phyloP scores from a whole-genome alignment of 64 coral and sea anemone genomes.

The Platygyra sinensis region DNA sequence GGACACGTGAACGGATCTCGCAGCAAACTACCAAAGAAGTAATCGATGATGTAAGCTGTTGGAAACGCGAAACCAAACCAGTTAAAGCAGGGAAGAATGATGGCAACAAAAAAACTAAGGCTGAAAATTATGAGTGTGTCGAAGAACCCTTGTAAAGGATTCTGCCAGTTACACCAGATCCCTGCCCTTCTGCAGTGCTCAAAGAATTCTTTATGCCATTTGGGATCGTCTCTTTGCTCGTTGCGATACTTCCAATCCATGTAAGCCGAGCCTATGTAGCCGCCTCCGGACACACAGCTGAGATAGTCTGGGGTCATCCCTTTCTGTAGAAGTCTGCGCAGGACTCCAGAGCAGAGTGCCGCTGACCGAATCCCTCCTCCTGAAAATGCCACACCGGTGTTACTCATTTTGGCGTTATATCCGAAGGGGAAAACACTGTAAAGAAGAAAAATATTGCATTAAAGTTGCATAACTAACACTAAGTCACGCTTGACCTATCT shows the following conservation, averaged over 20 bases:
- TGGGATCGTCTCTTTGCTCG: slow-evolving; percentile 39
- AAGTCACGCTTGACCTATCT: too few relatives aligned
- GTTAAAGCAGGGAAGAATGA: slow-evolving; percentile 38
- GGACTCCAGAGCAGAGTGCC: slow-evolving; percentile 55
- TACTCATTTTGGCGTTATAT: background rate
- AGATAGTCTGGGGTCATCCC: slow-evolving; percentile 39
- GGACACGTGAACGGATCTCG: slow-evolving; percentile 48
- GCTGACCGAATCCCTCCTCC: slow-evolving; percentile 67
- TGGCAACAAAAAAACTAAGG: background rate
- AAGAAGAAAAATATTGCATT: background rate
- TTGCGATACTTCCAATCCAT: slow-evolving; percentile 72
- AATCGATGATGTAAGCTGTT: slow-evolving; percentile 49
- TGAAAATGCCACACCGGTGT: slow-evolving; percentile 62
- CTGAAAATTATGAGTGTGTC: background rate
- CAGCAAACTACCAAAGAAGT: slow-evolving; percentile 42
- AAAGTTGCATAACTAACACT: too few relatives aligned
- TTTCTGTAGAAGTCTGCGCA: slow-evolving; percentile 49
- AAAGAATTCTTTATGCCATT: slow-evolving; percentile 69
- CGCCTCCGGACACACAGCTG: slow-evolving; percentile 64
- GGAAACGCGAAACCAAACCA: slow-evolving; percentile 51
- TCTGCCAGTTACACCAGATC: slow-evolving; percentile 32
- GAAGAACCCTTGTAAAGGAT: slow-evolving; percentile 16
- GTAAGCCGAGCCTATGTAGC: slow-evolving; percentile 49
- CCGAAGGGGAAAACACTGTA: background rate
- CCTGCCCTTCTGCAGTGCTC: slow-evolving; percentile 46